Percentiles rank a stretch among this genome's conserved stretches.
These are phyloP conservation scores for Dendroctonus ponderosae DNA, from an alignment of 1,140 invertebrate species.

Conservation along the genomic window DNA sequence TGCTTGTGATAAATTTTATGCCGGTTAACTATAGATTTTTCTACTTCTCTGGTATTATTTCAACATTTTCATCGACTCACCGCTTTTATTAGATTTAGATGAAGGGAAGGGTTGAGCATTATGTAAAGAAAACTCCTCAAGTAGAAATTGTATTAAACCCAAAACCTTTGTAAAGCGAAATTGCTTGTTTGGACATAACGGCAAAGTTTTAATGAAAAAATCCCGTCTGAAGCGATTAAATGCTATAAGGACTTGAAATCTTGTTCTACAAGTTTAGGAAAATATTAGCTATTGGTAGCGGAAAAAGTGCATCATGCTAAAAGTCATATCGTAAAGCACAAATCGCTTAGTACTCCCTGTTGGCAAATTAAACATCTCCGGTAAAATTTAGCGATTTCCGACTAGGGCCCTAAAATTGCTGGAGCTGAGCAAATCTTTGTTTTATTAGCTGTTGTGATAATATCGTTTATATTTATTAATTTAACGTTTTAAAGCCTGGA, in stretches of 20 bases:
- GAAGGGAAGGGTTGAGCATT: not conserved
- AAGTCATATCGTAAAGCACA: not conserved
- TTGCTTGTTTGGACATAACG: not conserved
- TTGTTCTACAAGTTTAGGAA: not conserved
- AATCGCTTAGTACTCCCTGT: not conserved
- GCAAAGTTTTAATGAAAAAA: not conserved
- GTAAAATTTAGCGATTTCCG: not conserved
- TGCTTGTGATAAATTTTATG: too few relatives aligned
- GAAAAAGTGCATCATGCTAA: not conserved
- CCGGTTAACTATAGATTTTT: too few relatives aligned
- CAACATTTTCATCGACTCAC: not conserved
- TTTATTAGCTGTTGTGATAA: not conserved
- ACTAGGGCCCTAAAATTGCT: not conserved
- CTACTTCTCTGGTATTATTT: not conserved
- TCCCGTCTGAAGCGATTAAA: not conserved
- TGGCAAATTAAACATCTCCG: not conserved
- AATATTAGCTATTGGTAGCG: not conserved
- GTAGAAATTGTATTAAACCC: not conserved
- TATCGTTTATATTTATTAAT: too few relatives aligned
- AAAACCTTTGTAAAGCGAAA: not conserved
- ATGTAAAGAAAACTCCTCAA: constrained; percentile 1
- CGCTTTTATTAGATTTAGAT: constrained; percentile 1
- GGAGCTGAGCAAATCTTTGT: constrained; percentile 1
- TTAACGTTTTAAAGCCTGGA: too few relatives aligned
- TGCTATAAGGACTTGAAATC: not conserved